Conservation (phyloP, 1,140 invertebrate species). For the roundworm (Caenorhabditis elegans) region DNA sequence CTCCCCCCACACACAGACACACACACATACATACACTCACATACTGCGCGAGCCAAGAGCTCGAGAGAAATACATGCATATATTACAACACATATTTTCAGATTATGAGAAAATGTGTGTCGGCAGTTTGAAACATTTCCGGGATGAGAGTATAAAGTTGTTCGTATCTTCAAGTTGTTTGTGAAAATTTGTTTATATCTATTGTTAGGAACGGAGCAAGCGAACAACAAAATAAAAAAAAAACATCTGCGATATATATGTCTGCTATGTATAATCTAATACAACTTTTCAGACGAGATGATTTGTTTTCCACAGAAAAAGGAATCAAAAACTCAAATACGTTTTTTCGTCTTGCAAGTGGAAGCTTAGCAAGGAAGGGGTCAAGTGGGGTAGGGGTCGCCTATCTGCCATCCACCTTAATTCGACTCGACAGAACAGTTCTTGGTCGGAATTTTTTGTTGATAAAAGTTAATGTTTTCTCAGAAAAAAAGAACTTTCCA, state of each 20-base stretch:
- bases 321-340: too few relatives aligned
- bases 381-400: neutral
- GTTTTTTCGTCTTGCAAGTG: neutral
- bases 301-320: too few relatives aligned
- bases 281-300: neutral
- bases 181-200: neutral
- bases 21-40: too few relatives aligned
- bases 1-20: neutral
- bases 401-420: too few relatives aligned
- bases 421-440: too few relatives aligned
- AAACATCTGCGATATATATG: neutral
- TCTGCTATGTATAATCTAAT: neutral
- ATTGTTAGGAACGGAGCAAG: neutral
- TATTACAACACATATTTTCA: slow-evolving; percentile 32
- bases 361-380: too few relatives aligned
- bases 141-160: neutral
- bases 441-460: too few relatives aligned
- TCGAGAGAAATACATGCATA: slow-evolving; percentile 31
- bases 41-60: neutral
- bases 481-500: too few relatives aligned
- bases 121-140: slow-evolving; percentile 17
- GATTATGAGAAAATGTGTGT: slow-evolving; percentile 16
- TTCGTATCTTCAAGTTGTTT: neutral
- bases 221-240: neutral
- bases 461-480: too few relatives aligned